phyloP scores from a whole-genome alignment of 2,113 vertebrate genomes.

The Hylia prasina region DNA sequence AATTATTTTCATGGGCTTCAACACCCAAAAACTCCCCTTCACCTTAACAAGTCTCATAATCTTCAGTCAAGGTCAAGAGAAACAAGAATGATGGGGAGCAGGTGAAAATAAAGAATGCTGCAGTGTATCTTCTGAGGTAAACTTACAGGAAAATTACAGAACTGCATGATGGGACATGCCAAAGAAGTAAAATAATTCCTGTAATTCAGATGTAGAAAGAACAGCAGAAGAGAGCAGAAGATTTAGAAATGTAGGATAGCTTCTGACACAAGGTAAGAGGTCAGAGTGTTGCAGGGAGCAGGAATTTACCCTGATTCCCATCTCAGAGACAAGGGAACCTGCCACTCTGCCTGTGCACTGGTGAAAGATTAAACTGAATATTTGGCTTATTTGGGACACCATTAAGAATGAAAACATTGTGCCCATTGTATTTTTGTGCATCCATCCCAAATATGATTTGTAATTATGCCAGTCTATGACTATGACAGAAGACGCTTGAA shows the following conservation, averaged over 20 bases:
- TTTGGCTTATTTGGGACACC: background rate
- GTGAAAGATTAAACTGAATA: background rate
- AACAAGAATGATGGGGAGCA: background rate
- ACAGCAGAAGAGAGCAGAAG: background rate
- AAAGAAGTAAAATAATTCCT: background rate
- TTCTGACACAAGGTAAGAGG: background rate
- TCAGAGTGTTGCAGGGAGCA: background rate
- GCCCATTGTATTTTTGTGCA: background rate
- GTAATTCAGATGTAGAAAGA: background rate
- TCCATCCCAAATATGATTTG: background rate
- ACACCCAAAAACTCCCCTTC: background rate
- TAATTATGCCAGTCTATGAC: background rate
- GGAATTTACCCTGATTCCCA: background rate
- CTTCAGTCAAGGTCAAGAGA: background rate
- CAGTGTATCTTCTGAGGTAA: background rate
- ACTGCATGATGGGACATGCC: background rate
- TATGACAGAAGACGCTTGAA: background rate
- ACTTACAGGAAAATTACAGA: background rate
- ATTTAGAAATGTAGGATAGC: background rate
- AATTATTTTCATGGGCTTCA: background rate
- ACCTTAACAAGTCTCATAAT: background rate
- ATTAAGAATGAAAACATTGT: background rate
- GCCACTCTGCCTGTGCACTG: background rate
- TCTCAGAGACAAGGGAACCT: background rate
- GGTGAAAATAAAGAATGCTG: background rate